Conservation (phyloP, 2,888 invertebrate species). For the Cordylochernes scorpioides region DNA sequence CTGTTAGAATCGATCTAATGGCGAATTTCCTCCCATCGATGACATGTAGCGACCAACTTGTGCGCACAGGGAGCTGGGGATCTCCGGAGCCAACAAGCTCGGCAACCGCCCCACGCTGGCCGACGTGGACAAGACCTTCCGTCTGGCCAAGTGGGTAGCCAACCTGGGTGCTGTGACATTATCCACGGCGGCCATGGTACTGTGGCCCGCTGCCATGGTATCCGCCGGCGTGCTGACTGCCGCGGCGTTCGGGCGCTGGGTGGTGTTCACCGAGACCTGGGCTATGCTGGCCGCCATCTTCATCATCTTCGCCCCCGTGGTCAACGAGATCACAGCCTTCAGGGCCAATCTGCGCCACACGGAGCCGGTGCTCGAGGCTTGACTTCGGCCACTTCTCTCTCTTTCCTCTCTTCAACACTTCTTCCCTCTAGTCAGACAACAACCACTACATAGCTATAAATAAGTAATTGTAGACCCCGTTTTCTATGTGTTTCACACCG, state of each 20-base stretch:
- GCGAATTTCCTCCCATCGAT: too few relatives aligned
- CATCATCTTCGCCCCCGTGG: neutral
- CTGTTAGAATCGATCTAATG: too few relatives aligned
- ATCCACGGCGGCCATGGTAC: neutral
- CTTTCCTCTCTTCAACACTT: too few relatives aligned
- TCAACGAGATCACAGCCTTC: neutral
- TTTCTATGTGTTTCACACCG: too few relatives aligned
- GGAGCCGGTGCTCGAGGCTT: too few relatives aligned
- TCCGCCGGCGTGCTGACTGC: neutral
- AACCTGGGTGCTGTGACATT: neutral
- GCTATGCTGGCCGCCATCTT: neutral
- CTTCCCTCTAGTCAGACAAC: too few relatives aligned
- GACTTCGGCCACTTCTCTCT: too few relatives aligned
- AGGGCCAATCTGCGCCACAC: neutral
- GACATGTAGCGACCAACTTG: too few relatives aligned
- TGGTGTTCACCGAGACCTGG: neutral
- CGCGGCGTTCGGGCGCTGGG: neutral
- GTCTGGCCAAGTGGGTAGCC: neutral
- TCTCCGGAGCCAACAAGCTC: neutral
- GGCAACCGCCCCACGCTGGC: neutral
- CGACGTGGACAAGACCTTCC: neutral
- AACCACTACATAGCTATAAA: too few relatives aligned
- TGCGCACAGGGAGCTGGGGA: neutral
- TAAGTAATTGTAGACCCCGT: too few relatives aligned
- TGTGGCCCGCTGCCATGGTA: slow-evolving; percentile 1